phyloP scores from a whole-genome alignment of 2,113 vertebrate genomes.

The Pterocles burchelli region DNA sequence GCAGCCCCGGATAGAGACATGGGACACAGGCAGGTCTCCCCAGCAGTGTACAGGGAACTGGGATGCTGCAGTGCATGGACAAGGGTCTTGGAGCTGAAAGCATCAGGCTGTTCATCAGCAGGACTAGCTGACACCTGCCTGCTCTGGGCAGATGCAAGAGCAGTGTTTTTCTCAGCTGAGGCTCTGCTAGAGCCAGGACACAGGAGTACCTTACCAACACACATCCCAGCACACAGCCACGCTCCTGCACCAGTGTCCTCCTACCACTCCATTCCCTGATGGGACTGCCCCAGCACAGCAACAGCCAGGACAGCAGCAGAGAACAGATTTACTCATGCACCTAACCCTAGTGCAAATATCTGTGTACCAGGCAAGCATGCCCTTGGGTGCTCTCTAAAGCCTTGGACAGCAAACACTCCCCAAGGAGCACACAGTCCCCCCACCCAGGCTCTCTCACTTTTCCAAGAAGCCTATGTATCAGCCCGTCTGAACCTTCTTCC shows the following conservation, averaged over 20 bases:
- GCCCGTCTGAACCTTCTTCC: not conserved
- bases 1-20: not conserved
- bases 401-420: not conserved
- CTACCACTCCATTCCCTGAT: not conserved
- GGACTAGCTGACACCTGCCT: not conserved
- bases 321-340: not conserved
- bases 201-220: too few species aligned
- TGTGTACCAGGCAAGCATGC: not conserved
- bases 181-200: too few species aligned
- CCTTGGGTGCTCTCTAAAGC: not conserved
- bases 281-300: too few species aligned
- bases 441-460: not conserved
- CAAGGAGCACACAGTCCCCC: not conserved
- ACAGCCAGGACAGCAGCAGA: not conserved
- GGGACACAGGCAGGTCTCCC: not conserved
- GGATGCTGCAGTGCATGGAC: rapidly evolving
- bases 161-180: not conserved
- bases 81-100: not conserved
- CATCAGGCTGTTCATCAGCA: not conserved
- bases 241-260: not conserved
- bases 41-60: not conserved
- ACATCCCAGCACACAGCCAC: rapidly evolving
- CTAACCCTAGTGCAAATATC: not conserved
- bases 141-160: not conserved
- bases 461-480: not conserved